Evolutionary conservation across 2,888 invertebrate genomes (phyloP), one percentile per base, ranked within the genome.

Genomic region (Tinea trinotella): DNA sequence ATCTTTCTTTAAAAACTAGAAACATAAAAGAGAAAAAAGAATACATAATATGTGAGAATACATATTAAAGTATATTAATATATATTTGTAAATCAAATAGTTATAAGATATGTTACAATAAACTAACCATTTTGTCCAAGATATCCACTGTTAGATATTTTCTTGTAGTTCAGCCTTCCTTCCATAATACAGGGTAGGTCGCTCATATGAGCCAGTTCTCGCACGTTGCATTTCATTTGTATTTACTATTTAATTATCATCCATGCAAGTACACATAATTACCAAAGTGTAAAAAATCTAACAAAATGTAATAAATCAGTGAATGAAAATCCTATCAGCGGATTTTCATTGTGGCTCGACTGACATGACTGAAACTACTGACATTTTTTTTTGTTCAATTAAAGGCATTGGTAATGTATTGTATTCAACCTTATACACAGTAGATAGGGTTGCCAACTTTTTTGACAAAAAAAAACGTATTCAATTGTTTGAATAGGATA

Each of bases 1-100:
- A 92, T 68, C 92, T 86, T 69, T 93, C 93, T 74, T 93, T 93
- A 68, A 90, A 93, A 49, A 88, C 91, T 92, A 79, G 57, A 87
- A 61, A 53, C 52, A 55, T 18, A 19, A 13, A 22, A 12, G 12
- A n/a, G 46, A 18, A n/a, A 56, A 13, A 49, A 49, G 36, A 54
- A 56, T 18, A 24, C n/a, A 55, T 54, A 9, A 9, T 13, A 55
- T 24, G 9, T 55, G 54, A 30, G n/a, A 18, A 15, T 54, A 9
- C 53, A 20, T 17, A n/a, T 13, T 24, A 54, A 13, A 35, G n/a
- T 48, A 4, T 10, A 35, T 12, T 19, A 24, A 34, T 54, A 10
- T 54, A 22, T 52, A 52, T 12, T n/a, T 24, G 15, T 18, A 48
- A 48, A 17, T 18, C 4, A 40, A 40, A 40, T 17, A 5, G 40